phyloP scores from a whole-genome alignment of 2,888 invertebrate genomes.

The Beris chalybata region DNA sequence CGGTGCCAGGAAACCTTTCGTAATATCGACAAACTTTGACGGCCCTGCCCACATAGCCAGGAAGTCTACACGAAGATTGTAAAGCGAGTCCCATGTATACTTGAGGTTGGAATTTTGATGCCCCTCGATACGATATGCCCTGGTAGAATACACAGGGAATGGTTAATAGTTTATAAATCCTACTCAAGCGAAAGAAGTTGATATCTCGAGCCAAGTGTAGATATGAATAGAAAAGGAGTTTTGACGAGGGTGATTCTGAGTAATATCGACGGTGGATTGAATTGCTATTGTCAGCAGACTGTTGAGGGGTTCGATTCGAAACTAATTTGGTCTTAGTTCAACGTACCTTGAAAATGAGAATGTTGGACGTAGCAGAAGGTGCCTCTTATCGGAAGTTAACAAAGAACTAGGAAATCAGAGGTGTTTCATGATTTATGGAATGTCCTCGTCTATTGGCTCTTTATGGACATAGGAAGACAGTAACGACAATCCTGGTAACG shows the following conservation, averaged over 20 bases:
- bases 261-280: constrained; percentile 8
- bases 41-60: background rate
- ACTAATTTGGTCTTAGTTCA: constrained; percentile 26
- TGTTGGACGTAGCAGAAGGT: constrained; percentile 11
- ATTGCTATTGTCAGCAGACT: constrained; percentile 18
- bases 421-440: background rate
- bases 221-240: background rate
- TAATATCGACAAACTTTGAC: constrained; percentile 16
- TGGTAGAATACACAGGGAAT: background rate
- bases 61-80: constrained; percentile 21
- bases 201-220: background rate
- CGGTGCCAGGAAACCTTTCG: background rate
- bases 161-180: constrained; percentile 28
- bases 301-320: constrained; percentile 13
- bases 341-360: constrained; percentile 9
- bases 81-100: background rate
- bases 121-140: constrained; percentile 1
- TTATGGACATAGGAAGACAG: too few relatives aligned
- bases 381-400: background rate
- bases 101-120: constrained; percentile 6
- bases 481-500: too few relatives aligned
- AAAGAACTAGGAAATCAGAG: background rate
- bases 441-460: too few relatives aligned
- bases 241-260: constrained; percentile 13
- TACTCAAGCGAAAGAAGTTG: background rate